Conservation (phyloP, 2,888 invertebrate species). For the Eupithecia dodoneata region DNA sequence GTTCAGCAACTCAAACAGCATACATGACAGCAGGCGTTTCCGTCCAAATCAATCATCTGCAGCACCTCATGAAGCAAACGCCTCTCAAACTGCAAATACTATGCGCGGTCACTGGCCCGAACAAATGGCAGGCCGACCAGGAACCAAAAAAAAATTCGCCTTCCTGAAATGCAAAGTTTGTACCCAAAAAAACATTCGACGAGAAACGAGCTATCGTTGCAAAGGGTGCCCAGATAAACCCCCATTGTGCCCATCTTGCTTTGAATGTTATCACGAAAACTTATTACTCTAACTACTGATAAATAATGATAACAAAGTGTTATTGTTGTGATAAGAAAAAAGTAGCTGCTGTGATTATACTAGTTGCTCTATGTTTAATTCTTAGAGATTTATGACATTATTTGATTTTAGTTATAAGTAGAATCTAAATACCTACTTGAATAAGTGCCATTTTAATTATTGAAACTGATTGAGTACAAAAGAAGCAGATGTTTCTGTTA, state of each 20-base stretch:
- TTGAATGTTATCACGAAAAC: conserved; percentile 21
- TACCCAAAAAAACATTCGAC: conserved; percentile 35
- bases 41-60: conserved; percentile 20
- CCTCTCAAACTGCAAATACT: too few species aligned
- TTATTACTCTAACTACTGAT: conserved; percentile 9
- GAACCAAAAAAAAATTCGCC: conserved; percentile 3
- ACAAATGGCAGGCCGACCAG: conserved; percentile 28
- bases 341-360: background rate
- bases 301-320: conserved; percentile 1
- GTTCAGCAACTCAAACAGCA: conserved; percentile 20
- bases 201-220: conserved; percentile 38
- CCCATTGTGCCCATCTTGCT: conserved; percentile 12
- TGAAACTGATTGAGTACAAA: too few species aligned
- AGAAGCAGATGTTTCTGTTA: too few species aligned
- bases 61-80: background rate
- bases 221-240: conserved; percentile 32
- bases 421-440: too few species aligned
- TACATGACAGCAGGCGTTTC: conserved; percentile 25
- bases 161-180: conserved; percentile 44
- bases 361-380: too few species aligned
- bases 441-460: too few species aligned
- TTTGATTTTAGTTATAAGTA: too few species aligned
- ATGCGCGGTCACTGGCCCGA: conserved; percentile 40
- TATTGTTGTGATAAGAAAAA: conserved; percentile 12
- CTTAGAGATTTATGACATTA: too few species aligned